A percentile compares a stretch with the other conserved stretches of the same genome.
These are phyloP conservation scores for Phaenicophaeus curvirostris DNA, from an alignment of 2,797 vertebrate species.

Conservation along the genomic window DNA sequence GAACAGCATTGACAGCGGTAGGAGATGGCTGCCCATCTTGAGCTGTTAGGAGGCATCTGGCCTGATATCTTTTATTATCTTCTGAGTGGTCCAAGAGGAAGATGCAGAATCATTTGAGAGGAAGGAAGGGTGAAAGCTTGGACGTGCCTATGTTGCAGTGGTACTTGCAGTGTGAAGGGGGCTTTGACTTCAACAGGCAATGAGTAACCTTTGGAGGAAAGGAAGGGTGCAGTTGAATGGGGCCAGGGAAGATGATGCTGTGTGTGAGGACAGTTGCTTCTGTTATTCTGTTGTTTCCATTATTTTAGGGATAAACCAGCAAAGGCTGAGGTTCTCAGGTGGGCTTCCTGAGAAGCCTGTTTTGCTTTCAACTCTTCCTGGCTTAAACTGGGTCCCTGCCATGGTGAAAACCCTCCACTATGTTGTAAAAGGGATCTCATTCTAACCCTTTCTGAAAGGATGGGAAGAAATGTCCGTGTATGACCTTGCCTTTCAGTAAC, in stretches of 20 bases:
- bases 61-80: neutral
- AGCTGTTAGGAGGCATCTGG: neutral
- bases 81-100: neutral
- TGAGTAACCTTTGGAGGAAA: neutral
- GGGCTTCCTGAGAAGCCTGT: neutral
- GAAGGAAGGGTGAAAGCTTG: neutral
- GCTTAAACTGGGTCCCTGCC: neutral
- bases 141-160: neutral
- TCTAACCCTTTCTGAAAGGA: neutral
- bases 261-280: neutral
- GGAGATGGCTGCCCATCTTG: neutral
- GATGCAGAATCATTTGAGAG: neutral
- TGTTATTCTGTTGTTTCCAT: neutral
- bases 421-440: neutral
- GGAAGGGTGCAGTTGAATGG: accelerated
- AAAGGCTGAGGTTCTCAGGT: neutral
- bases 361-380: neutral
- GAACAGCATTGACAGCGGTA: neutral
- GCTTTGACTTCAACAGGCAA: neutral
- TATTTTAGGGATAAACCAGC: neutral
- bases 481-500: neutral
- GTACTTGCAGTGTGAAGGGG: neutral
- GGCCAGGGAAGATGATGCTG: neutral
- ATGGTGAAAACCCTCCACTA: neutral
- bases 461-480: neutral